Evolutionary conservation across 2,797 vertebrate genomes (phyloP).

Genomic region (Chaunax sp.): DNA sequence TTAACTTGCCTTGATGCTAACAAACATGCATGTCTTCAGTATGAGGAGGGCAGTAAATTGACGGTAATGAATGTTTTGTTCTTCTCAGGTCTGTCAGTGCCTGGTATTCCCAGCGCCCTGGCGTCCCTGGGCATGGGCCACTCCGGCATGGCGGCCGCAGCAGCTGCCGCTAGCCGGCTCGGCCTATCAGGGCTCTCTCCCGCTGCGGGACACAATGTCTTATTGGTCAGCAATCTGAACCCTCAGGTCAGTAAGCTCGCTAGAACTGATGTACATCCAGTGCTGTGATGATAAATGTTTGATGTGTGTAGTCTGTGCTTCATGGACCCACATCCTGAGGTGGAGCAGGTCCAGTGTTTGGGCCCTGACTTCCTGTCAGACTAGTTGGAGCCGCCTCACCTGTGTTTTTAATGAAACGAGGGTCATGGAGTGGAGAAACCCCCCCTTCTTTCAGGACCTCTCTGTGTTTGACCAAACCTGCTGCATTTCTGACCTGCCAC

Average conservation of each 20-base stretch:
- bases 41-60: not conserved
- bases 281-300: conserved; percentile 18
- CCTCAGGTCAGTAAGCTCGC: conserved; percentile 90
- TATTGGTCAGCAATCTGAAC: conserved; percentile 97
- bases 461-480: conserved; percentile 82
- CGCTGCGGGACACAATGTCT: conserved; percentile 89
- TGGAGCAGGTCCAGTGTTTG: conserved; percentile 24
- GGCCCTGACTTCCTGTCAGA: conserved; percentile 12
- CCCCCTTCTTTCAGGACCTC: conserved; percentile 73
- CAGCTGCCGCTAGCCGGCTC: conserved; percentile 90
- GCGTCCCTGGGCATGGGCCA: conserved; percentile 90
- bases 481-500: conserved; percentile 82
- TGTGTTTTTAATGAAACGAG: conserved; percentile 16
- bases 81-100: conserved; percentile 87
- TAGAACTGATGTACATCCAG: conserved; percentile 7
- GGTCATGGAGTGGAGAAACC: conserved; percentile 35
- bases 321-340: conserved; percentile 31
- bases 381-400: no score
- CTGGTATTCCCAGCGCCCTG: conserved; percentile 90
- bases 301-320: conserved; percentile 27
- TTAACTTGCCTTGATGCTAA: not conserved
- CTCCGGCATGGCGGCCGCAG: conserved; percentile 81
- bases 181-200: conserved; percentile 86
- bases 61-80: not conserved
- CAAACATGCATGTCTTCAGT: not conserved